phyloP scores from a whole-genome alignment of 2,113 vertebrate genomes.

The Calyptommatus sinebrachiatus region DNA sequence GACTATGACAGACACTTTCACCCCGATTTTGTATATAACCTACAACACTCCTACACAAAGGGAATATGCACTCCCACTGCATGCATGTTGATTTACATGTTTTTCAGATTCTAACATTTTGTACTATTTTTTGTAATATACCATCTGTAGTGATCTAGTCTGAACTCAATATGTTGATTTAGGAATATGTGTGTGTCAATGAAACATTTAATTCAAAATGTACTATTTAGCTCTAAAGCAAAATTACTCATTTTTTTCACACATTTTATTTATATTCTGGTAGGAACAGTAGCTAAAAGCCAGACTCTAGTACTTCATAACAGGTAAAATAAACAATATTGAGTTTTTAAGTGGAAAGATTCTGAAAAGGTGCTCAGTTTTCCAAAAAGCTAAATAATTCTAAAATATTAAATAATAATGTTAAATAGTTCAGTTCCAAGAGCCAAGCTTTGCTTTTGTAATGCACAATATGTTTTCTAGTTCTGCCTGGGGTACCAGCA shows the following conservation, averaged over 20 bases:
- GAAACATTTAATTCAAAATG: too few relatives aligned
- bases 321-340: slow-evolving; percentile 11
- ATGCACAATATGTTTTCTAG: slow-evolving; percentile 30
- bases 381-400: slow-evolving; percentile 15
- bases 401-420: neutral
- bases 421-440: slow-evolving; percentile 40
- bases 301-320: slow-evolving; percentile 5
- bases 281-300: slow-evolving; percentile 10
- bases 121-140: neutral
- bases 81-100: too few relatives aligned
- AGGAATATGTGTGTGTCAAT: too few relatives aligned
- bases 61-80: too few relatives aligned
- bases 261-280: neutral
- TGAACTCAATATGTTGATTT: neutral
- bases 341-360: slow-evolving; percentile 37
- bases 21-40: too few relatives aligned
- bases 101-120: too few relatives aligned
- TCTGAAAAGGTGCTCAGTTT: slow-evolving; percentile 43
- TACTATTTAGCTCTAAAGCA: neutral
- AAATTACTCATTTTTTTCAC: neutral
- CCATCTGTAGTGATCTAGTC: neutral
- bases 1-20: too few relatives aligned
- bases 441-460: slow-evolving; percentile 42
- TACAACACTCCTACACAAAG: too few relatives aligned
- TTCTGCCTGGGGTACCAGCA: slow-evolving; percentile 27